These are phyloP conservation scores for Eremobia ochroleuca DNA, from an alignment of 2,888 invertebrate species.

Conservation along the genomic window DNA sequence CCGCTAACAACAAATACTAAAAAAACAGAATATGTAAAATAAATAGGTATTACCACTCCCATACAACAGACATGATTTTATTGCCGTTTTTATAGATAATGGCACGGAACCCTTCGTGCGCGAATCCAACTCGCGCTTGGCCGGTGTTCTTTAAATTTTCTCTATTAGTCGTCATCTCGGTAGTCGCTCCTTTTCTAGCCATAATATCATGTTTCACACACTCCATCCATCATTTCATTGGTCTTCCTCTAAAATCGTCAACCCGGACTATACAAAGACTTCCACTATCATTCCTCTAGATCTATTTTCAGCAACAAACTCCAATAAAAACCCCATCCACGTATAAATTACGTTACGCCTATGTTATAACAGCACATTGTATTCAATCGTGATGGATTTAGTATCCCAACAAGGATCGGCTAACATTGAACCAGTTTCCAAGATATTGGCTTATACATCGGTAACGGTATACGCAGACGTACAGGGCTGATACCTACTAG, in stretches of 20 bases:
- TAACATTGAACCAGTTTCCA: conserved; percentile 82
- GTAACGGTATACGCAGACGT: conserved; percentile 58
- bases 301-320: neutral
- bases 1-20: no score
- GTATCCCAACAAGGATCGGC: conserved; percentile 81
- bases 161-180: neutral
- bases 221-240: neutral
- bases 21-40: no score
- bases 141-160: no score
- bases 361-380: conserved; percentile 63
- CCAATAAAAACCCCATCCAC: conserved; percentile 13
- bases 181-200: neutral
- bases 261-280: neutral
- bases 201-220: neutral
- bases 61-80: no score
- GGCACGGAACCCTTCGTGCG: no score
- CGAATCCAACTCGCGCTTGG: no score
- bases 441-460: conserved; percentile 78
- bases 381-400: conserved; percentile 69
- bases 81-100: no score
- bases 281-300: neutral
- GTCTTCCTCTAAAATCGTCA: neutral
- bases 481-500: conserved; percentile 48
- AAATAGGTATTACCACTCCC: no score
- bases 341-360: conserved; percentile 34